Base-by-base conservation (phyloP, 2,113 vertebrate species). In the Mormoops blainvillei region DNA sequence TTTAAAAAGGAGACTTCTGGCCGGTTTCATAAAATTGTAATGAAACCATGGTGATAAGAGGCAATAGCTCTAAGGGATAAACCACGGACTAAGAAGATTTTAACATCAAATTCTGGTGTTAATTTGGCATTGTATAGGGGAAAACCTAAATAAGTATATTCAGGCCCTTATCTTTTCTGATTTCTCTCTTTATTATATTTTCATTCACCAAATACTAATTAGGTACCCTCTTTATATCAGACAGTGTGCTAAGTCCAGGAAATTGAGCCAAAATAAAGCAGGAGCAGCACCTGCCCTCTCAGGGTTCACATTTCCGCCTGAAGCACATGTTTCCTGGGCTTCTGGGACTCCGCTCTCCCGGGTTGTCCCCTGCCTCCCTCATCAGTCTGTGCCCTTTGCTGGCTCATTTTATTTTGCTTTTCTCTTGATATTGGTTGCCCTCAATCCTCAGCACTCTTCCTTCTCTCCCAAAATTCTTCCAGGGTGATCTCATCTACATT, bases 11-110 rank as follows among this genome's bases (percentile, higher is more conserved):
- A 81, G 61, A 93, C 18, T 67, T 63, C 28, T 36, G 45, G 50
- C 14, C 41, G 22, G 36, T 92, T 96, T 90, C n/a, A 94, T 50
- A 82, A 73, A 96, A 89, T 28, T 95, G 5, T 90, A 89, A 97
- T 33, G 65, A 92, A 89, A 92, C 36, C 43, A 71, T 87, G n/a
- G n/a, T 91, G 89, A 89, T 80, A 94, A 92, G 24, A 94, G 5
- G 13, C 48, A 68, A 4, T 54, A 50, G 31, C 16, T 91, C 10
- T 65, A 85, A 70, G 12, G 20, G 33, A 92, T 92, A 94, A 86
- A 36, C 14, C n/a, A 22, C 15, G 52, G 65, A 89, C 65, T 58
- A 86, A 65, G 38, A 65, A 63, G 14, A 87, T 84, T 86, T 89
- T 86, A 76, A 54, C 33, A 50, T 50, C 65, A 83, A 82, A 86